These are phyloP conservation scores for Drosophila teissieri DNA, from an alignment of 1,140 invertebrate species.

Conservation along the genomic window DNA sequence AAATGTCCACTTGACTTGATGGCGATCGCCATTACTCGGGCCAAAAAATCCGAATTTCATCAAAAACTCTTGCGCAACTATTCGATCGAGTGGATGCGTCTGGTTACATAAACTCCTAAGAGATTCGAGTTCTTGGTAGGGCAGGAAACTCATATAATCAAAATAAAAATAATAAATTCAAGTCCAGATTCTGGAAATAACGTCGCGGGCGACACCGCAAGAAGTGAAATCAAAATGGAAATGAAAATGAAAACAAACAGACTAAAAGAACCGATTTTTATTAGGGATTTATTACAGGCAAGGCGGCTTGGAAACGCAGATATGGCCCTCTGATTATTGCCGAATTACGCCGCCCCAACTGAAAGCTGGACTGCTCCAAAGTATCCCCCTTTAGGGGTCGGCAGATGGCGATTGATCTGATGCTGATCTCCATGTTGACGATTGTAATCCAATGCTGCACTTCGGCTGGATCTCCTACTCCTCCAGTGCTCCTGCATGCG, in stretches of 20 bases:
- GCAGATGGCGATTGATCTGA: constrained; percentile 18
- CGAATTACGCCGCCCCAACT: constrained; percentile 62
- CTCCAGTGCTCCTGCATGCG: constrained; percentile 37
- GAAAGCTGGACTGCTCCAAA: not conserved
- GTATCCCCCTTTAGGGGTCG: not conserved
- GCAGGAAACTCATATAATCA: constrained; percentile 65
- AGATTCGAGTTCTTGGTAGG: constrained; percentile 47
- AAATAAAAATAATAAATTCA: constrained; percentile 32
- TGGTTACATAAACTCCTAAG: constrained; percentile 61
- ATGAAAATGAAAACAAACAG: constrained; percentile 68
- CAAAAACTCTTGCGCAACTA: constrained; percentile 69
- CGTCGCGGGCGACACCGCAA: constrained; percentile 2
- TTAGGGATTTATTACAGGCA: constrained; percentile 36
- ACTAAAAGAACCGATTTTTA: constrained; percentile 22
- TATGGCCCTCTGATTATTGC: constrained; percentile 39
- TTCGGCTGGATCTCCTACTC: constrained; percentile 2
- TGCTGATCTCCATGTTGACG: constrained; percentile 35
- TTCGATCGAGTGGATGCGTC: constrained; percentile 35
- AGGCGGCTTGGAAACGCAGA: not conserved
- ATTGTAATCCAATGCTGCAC: constrained; percentile 58
- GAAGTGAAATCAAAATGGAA: constrained; percentile 12
- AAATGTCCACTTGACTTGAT: constrained; percentile 74
- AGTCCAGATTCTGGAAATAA: constrained; percentile 20
- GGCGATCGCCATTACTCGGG: constrained; percentile 20
- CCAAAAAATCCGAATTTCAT: constrained; percentile 44